A percentile compares a stretch with the other conserved stretches of the same genome.
Conservation (phyloP, 2,113 vertebrate species). For the Sphyrna mokarran region DNA sequence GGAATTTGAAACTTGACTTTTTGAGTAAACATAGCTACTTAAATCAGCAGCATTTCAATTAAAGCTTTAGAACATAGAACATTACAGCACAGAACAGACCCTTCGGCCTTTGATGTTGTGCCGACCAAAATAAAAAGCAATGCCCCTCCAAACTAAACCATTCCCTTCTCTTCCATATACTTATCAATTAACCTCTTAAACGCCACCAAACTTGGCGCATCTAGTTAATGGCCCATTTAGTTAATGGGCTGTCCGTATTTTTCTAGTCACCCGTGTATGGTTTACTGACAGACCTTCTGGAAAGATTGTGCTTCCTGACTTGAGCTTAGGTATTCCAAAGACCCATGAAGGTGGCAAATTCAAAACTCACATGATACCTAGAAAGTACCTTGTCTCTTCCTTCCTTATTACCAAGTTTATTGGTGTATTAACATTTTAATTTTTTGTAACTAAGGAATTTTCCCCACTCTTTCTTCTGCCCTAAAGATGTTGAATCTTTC, state of each 20-base stretch:
- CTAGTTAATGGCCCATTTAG: no score
- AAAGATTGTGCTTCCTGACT: not conserved
- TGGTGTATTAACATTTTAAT: not conserved
- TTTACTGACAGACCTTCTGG: not conserved
- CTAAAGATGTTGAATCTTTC: not conserved
- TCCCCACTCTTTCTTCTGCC: not conserved
- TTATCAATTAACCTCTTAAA: no score
- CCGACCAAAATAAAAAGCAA: no score
- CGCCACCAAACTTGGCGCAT: no score
- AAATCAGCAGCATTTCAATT: not conserved
- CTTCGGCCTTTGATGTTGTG: no score
- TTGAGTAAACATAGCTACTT: not conserved
- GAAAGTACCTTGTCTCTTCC: not conserved
- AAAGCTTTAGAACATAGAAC: no score
- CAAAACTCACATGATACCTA: not conserved
- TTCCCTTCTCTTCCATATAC: no score
- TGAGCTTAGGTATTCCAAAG: not conserved
- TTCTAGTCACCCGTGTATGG: not conserved
- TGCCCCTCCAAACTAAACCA: no score
- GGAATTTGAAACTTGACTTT: not conserved
- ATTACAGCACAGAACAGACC: no score
- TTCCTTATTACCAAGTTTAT: no score
- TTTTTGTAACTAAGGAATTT: not conserved
- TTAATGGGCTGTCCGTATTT: not conserved
- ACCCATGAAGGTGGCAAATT: not conserved